Evolutionary conservation across 2,888 invertebrate genomes (phyloP).

Genomic region (Toxonevra muliebris): DNA sequence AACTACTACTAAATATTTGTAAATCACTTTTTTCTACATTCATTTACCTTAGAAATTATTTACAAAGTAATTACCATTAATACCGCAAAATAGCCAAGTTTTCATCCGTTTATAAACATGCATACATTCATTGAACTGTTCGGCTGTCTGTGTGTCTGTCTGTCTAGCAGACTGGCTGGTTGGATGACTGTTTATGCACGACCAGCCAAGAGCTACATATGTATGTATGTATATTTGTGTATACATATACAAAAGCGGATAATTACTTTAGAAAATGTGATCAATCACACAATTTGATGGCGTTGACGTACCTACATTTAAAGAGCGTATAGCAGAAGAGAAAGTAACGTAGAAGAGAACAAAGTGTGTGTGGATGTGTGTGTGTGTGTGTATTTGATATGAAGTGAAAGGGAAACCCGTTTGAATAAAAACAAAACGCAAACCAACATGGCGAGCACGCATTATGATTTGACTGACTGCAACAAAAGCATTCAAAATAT

Average conservation of each 20-base stretch:
- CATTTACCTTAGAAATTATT: constrained; percentile 45
- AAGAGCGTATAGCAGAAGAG: too few species aligned
- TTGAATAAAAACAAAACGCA: too few species aligned
- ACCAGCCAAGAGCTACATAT: too few species aligned
- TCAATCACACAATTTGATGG: constrained; percentile 54
- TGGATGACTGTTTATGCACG: too few species aligned
- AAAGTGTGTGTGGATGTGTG: too few species aligned
- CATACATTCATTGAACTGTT: not conserved
- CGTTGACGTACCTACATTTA: constrained; percentile 25
- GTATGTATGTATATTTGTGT: too few species aligned
- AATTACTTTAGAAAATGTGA: constrained; percentile 59
- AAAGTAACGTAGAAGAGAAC: too few species aligned
- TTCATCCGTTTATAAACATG: constrained; percentile 16
- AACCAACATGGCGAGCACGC: not conserved
- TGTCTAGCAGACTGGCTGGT: too few species aligned
- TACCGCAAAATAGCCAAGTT: constrained; percentile 28
- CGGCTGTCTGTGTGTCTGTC: too few species aligned
- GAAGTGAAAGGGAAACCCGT: too few species aligned
- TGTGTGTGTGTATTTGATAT: too few species aligned
- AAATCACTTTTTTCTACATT: not conserved
- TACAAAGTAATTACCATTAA: constrained; percentile 54
- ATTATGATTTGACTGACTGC: not conserved
- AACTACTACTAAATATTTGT: too few species aligned
- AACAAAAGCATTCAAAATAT: not conserved
- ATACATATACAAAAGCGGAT: constrained; percentile 37